These are phyloP conservation scores for Ophiothrix spiculata DNA, from an alignment of 35 echinoderm and acorn worm species.

Conservation along the genomic window DNA sequence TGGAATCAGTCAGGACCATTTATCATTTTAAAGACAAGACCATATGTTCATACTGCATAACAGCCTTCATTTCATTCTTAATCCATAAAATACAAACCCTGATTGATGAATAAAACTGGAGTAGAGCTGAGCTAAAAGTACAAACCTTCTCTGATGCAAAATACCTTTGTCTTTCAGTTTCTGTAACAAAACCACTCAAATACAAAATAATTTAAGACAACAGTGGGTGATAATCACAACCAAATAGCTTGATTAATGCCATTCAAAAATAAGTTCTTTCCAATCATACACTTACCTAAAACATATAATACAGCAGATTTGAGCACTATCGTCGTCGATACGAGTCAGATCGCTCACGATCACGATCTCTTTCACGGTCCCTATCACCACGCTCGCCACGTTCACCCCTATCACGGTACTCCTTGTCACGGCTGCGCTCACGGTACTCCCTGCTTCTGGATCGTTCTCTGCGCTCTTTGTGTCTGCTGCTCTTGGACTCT, in stretches of 20 bases:
- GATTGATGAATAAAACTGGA: too few relatives aligned
- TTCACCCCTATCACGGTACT: slow-evolving; percentile 45
- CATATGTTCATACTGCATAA: too few relatives aligned
- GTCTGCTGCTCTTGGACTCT: slow-evolving; percentile 51
- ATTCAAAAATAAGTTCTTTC: neutral
- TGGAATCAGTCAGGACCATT: too few relatives aligned
- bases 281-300: neutral
- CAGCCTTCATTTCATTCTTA: too few relatives aligned
- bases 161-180: too few relatives aligned
- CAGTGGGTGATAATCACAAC: too few relatives aligned
- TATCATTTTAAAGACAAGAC: too few relatives aligned
- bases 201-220: too few relatives aligned
- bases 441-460: slow-evolving; percentile 70
- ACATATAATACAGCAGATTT: neutral
- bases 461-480: slow-evolving; percentile 44
- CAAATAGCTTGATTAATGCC: neutral
- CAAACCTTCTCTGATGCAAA: too few relatives aligned
- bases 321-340: slow-evolving; percentile 57
- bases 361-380: slow-evolving; percentile 62
- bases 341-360: slow-evolving; percentile 48
- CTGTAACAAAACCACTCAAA: too few relatives aligned
- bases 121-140: too few relatives aligned
- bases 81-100: too few relatives aligned
- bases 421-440: slow-evolving; percentile 67
- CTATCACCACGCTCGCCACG: slow-evolving; percentile 31